Evolutionary conservation across 2,797 vertebrate species (phyloP).

Genomic region (Scyliorhinus canicula): DNA sequence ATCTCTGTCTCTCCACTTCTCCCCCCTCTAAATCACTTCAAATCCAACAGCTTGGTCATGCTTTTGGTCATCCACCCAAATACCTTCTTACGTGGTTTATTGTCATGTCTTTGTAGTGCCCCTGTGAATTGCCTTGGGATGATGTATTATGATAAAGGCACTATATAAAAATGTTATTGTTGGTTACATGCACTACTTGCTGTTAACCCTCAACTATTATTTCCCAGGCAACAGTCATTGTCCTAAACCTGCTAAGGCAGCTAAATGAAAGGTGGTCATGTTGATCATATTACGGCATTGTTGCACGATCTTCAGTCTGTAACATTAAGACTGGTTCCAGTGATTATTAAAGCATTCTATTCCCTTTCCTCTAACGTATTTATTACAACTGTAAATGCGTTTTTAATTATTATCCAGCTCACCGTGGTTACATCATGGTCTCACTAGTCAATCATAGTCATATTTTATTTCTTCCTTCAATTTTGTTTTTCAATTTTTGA

Average conservation of each 20-base stretch:
- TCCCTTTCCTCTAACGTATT: not conserved
- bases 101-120: not conserved
- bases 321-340: not conserved
- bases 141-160: not conserved
- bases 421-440: not conserved
- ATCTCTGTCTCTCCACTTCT: not conserved
- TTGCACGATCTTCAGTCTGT: not conserved
- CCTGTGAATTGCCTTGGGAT: not conserved
- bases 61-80: not conserved
- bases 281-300: not conserved
- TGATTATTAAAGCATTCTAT: not conserved
- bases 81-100: not conserved
- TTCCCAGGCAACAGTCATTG: not conserved
- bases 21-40: no score
- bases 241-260: not conserved
- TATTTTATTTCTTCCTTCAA: not conserved
- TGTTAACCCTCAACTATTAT: not conserved
- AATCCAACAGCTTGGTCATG: not conserved
- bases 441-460: not conserved
- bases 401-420: not conserved
- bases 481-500: not conserved
- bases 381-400: not conserved
- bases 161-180: not conserved
- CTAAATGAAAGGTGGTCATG: not conserved
- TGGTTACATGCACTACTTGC: not conserved